A percentile compares a stretch with the other conserved stretches of the same genome.
Conservation (phyloP, 1,140 invertebrate genomes). For the Zophobas morio region DNA sequence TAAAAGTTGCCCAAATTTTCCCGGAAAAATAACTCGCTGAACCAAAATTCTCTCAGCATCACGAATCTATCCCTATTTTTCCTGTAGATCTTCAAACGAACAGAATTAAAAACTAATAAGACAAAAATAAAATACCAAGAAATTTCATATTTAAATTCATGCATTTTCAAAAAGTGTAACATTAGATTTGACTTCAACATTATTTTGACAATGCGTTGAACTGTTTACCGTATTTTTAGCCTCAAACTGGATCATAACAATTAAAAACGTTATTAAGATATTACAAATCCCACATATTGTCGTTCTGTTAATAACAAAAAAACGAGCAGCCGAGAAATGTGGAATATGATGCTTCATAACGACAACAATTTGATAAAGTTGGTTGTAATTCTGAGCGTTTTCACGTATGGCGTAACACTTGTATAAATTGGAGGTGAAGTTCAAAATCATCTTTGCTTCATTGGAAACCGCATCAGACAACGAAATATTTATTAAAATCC, state of each 20-base stretch:
- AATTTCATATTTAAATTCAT: too few relatives aligned
- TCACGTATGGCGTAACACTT: background rate
- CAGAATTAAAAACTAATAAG: too few relatives aligned
- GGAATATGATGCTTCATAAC: background rate
- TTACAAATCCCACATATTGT: background rate
- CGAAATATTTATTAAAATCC: background rate
- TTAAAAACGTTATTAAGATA: background rate
- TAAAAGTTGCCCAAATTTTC: too few relatives aligned
- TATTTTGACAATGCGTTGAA: background rate
- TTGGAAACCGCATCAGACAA: background rate
- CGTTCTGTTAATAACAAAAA: background rate
- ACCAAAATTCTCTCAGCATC: too few relatives aligned
- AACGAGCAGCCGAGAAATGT: background rate
- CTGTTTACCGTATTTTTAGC: too few relatives aligned
- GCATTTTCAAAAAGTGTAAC: too few relatives aligned
- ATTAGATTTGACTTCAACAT: too few relatives aligned
- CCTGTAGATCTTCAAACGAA: too few relatives aligned
- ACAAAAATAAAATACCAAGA: too few relatives aligned
- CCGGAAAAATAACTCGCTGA: too few relatives aligned
- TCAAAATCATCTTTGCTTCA: background rate
- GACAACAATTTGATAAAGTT: background rate
- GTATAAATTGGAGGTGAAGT: background rate
- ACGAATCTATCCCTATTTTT: too few relatives aligned
- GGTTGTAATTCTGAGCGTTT: background rate
- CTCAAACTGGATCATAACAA: conserved; percentile 1